Evolutionary conservation across 2,113 vertebrate genomes (phyloP), one percentile per base, ranked within the genome.

Genomic region (Tupaia tana): DNA sequence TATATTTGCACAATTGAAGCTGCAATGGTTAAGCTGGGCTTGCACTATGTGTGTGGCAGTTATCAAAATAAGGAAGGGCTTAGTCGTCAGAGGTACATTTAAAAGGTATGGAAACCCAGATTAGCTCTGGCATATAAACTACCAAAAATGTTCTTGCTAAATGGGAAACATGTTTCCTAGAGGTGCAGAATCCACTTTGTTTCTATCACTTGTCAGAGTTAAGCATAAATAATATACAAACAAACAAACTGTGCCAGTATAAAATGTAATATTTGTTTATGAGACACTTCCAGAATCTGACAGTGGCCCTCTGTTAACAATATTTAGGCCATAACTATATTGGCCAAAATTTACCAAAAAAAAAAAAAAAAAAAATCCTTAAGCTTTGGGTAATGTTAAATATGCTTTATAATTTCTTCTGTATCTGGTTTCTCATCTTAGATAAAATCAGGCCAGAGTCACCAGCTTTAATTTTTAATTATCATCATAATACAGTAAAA

Each of bases 201-300:
- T 97, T 98, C 92, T 94, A 86, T 96, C 95, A 96, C 96, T 97
- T 97, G 97, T 97, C 96, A 97, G 88, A 96, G 94, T 97, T 97
- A 97, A 95, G 94, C 84, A 97, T 98, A 98, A 96, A 97, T 92
- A 97, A 95, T 93, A 91, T 90, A 97, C 90, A 97, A 98, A 97
- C 96, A 97, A 97, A 95, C 92, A 97, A 96, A 96, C 87, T 96
- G 95, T 97, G 96, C 96, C 96, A 97, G 93, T 97, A 94, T 93
- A 95, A 97, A 98, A 96, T 96, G 95, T 97, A 97, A 89, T 96
- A 97, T 95, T 96, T 97, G 96, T 97, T 97, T 98, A 95, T 95
- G 87, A 97, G 97, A 91, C 91, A 93, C 94, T 96, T 96, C 58
- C 81, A 97, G 96, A 97, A 95, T 97, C 93, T 97, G 97, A 97